Base-by-base conservation (phyloP, 2,113 vertebrate genomes). In the Prolemur simus region DNA sequence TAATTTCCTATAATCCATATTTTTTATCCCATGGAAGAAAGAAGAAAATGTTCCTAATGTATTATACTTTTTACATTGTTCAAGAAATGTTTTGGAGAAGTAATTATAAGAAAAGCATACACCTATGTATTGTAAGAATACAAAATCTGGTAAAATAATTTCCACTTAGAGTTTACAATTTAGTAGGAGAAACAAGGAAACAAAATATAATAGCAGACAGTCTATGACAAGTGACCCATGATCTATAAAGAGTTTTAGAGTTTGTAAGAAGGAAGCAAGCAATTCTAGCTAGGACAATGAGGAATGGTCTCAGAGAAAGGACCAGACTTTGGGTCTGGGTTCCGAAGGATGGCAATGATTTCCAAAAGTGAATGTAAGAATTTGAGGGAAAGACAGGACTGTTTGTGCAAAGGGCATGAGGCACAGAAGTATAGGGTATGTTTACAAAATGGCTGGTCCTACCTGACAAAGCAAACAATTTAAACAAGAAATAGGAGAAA, bases 31-130 rank as follows among this genome's bases (percentile, higher is more conserved):
- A 17, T 54, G 49, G 42, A 71, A 76, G 27, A 73, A 0, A 29
- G 23, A 14, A 20, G 37, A n/a, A 81, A 69, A 90, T 73, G 20
- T 11, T 47, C 13, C 66, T 56, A 71, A 77, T n/a, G 6, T 69
- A 42, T 54, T 86, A 71, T 2, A 71, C 17, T 47, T 85, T 83
- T 71, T 94, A 68, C 39, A 81, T 47, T 63, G 25, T 69, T 89
- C 25, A 82, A 83, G 20, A 78, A 87, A 66, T 69, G 45, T 68
- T 87, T 78, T 52, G 32, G 34, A 71, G 32, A 56, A 92, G 54
- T 21, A 90, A 87, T 76, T 60, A 80, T 60, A 94, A 29, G n/a
- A 89, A 89, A 96, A 94, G 66, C 76, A 74, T 63, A 58, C 12
- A 87, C n/a, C 23, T 56, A 56, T 10, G 34, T 91, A 86, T 8